Conservation (phyloP, 1,140 invertebrate species). For the Drosophila ogumai region DNA sequence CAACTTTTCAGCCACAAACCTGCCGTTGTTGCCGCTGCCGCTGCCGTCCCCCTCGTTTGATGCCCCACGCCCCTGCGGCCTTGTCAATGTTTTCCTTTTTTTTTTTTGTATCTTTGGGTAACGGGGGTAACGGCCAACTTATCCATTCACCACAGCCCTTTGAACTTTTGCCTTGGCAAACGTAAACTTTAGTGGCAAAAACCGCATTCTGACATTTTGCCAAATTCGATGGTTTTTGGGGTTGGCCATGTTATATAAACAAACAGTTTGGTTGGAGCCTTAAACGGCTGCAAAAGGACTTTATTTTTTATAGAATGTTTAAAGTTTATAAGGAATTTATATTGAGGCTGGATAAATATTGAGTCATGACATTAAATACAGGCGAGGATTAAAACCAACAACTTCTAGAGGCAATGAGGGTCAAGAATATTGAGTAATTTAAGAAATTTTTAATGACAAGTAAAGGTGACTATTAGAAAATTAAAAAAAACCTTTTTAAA, state of each 20-base stretch:
- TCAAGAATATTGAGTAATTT: too few relatives aligned
- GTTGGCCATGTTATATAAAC: slow-evolving; percentile 44
- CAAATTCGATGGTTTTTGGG: slow-evolving; percentile 74
- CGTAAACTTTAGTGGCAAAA: slow-evolving; percentile 69
- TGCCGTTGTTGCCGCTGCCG: not conserved
- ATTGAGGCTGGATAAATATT: too few relatives aligned
- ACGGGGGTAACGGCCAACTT: slow-evolving; percentile 54
- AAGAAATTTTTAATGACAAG: too few relatives aligned
- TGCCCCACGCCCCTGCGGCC: slow-evolving; percentile 4
- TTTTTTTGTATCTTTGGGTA: slow-evolving; percentile 12
- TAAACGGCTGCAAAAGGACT: slow-evolving; percentile 7
- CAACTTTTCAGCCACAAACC: slow-evolving; percentile 62
- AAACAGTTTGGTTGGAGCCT: slow-evolving; percentile 21
- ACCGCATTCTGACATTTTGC: slow-evolving; percentile 81
- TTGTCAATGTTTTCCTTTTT: slow-evolving; percentile 56
- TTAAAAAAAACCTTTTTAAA: too few relatives aligned
- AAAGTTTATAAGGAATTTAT: not conserved
- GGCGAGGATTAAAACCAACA: too few relatives aligned
- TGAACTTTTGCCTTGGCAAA: slow-evolving; percentile 71
- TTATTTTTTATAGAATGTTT: not conserved
- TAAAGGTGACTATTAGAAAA: too few relatives aligned
- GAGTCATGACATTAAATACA: too few relatives aligned
- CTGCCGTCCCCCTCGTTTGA: not conserved
- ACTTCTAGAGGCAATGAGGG: too few relatives aligned
- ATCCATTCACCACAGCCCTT: slow-evolving; percentile 76